Base-by-base conservation (phyloP, 1,140 invertebrate species). In the Centruroides sculpturatus region DNA sequence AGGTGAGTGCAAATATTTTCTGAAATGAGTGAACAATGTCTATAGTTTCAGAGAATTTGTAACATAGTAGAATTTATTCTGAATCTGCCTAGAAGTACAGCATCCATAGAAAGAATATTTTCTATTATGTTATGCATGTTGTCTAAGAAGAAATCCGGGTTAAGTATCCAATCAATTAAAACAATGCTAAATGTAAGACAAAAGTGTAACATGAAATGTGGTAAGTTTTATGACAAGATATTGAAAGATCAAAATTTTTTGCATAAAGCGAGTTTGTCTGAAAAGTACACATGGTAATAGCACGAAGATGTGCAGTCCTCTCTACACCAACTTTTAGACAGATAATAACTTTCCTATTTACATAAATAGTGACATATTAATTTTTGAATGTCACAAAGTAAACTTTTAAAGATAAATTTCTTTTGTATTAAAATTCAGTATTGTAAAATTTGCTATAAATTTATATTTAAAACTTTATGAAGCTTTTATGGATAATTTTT, bases 221-320 rank as follows among this genome's bases (percentile, higher is more conserved):
- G 46, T 47, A 55, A 47, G 35, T 57, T 55, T 60, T 46, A 72
- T 61, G 78, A 80, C 67, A 63, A 79, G 7, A 72, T 71, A 55
- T 76, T 80, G 57, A 51, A 66, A n/a, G 73, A 78, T 8, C 70
- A 75, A 34, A 73, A 69, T 8, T 69, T 41, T 5, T 41, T 41
- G 41, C 3, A 41, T 41, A 41, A 41, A 41, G 8, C 3, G 8
- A 41, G 41, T 41, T 41, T 8, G 8, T 41, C 41, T 41, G 41
- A 41, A 41, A 41, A 41, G 8, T 3, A 41, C 41, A 41, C 41
- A 41, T 41, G 41, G 41, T 41, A 41, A 8, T 6, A 41, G 41
- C 41, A 41, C 3, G 41, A 41, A 41, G 41, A 41, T 41, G 3
- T 41, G 41, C 0, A 41, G 8, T 41, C 41, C 41, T 8, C 3